A percentile compares a stretch with the other conserved stretches of the same genome.
phyloP scores from a whole-genome alignment of 2,113 vertebrate species.

The Prionailurus bengalensis region DNA sequence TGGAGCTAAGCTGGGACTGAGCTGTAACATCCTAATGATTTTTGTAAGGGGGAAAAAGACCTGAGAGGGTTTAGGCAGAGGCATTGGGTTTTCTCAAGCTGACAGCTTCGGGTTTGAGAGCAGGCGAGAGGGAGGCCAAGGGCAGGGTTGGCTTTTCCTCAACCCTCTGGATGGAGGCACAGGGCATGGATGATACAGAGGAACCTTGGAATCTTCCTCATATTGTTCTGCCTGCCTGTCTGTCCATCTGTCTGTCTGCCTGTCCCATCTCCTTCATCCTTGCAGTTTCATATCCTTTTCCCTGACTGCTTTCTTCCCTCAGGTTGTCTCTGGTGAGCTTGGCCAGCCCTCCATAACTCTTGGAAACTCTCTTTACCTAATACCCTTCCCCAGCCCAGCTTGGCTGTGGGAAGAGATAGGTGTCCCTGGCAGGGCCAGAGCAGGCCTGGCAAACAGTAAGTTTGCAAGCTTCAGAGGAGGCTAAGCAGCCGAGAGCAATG shows the following conservation, averaged over 20 bases:
- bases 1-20: not conserved
- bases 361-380: not conserved
- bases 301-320: not conserved
- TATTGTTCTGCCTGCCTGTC: not conserved
- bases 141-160: not conserved
- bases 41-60: not conserved
- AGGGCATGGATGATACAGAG: not conserved
- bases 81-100: constrained; percentile 3
- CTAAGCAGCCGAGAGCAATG: not conserved
- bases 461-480: not conserved
- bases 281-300: not conserved
- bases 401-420: not conserved
- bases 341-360: not conserved
- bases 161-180: not conserved
- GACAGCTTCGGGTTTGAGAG: constrained; percentile 42
- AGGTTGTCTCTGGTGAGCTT: not conserved
- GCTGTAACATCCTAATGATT: constrained; percentile 38
- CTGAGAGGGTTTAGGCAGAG: not conserved
- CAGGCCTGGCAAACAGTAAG: not conserved
- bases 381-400: not conserved
- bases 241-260: not conserved
- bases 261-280: not conserved
- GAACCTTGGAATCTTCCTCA: not conserved
- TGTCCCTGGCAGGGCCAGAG: not conserved
- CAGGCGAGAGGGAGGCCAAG: not conserved